A percentile compares a stretch with the other conserved stretches of the same genome.
These are phyloP conservation scores for Homarus americanus DNA, from an alignment of 1,140 invertebrate species.

Conservation along the genomic window DNA sequence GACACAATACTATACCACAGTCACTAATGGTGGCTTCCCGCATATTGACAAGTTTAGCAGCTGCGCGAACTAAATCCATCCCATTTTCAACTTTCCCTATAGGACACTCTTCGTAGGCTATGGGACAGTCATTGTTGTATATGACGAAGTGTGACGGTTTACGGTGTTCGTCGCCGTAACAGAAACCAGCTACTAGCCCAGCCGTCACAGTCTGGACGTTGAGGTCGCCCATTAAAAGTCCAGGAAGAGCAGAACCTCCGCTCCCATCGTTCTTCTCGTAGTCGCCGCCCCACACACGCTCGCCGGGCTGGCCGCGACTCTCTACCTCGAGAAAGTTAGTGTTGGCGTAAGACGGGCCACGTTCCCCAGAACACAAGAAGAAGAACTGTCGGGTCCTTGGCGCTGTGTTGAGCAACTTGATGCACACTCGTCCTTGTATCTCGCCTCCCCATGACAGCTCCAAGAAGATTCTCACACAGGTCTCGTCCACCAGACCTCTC, in stretches of 20 bases:
- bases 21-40: slow-evolving; percentile 36
- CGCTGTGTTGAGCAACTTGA: slow-evolving; percentile 33
- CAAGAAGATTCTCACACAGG: slow-evolving; percentile 21
- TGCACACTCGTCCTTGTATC: slow-evolving; percentile 27
- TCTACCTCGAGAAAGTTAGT: slow-evolving; percentile 45
- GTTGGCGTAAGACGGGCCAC: slow-evolving; percentile 47
- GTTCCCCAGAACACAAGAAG: slow-evolving; percentile 54
- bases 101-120: slow-evolving; percentile 52
- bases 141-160: slow-evolving; percentile 54
- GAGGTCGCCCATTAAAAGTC: slow-evolving; percentile 43
- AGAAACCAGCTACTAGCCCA: slow-evolving; percentile 58
- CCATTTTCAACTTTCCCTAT: slow-evolving; percentile 44
- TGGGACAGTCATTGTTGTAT: slow-evolving; percentile 44
- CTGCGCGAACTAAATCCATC: slow-evolving; percentile 22
- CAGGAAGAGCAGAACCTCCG: slow-evolving; percentile 45
- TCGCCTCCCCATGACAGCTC: slow-evolving; percentile 45
- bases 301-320: slow-evolving; percentile 31
- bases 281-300: slow-evolving; percentile 63
- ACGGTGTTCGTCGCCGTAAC: slow-evolving; percentile 44
- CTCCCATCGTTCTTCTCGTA: slow-evolving; percentile 50
- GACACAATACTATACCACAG: slow-evolving; percentile 34
- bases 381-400: slow-evolving; percentile 44
- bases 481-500: slow-evolving; percentile 38
- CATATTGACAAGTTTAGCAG: slow-evolving; percentile 21
- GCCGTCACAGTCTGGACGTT: slow-evolving; percentile 33